Evolutionary conservation across 2,888 invertebrate genomes (phyloP), one percentile per base, ranked within the genome.

Genomic region (Electrophaes corylata): DNA sequence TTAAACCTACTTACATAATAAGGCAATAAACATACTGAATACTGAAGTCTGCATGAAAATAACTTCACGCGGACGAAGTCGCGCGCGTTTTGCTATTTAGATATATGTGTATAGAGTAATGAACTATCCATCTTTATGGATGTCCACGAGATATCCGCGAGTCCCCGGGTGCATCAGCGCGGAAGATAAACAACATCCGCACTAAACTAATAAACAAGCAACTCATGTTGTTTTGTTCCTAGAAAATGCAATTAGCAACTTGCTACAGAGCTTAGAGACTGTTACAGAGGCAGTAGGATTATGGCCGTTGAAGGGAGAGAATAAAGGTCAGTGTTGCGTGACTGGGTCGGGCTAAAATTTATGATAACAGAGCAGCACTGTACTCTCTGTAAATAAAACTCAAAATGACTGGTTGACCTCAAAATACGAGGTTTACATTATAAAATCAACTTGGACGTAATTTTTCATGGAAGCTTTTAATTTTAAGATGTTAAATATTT

Each of bases 201-300:
- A 31, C 49, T 61, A 57, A 65, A 59, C 52, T 57, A 61, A 63
- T 65, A 61, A 63, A 63, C 57, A 45, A 58, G 53, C 40, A 37
- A 52, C 56, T 54, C 58, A 48, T 44, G 64, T 63, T 65, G 61
- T 64, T 66, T 64, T 62, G 60, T 62, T 62, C 60, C 40, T 57
- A 64, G 51, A 60, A 66, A 66, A 66, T 62, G 66, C 64, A 66
- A 66, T 66, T 64, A 66, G 43, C 58, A 62, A 62, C 47, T 58
- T 47, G 56, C 52, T 50, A 39, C 57, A 45, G 46, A 31, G 57
- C 55, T 61, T 48, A n/a, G n/a, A n/a, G n/a, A n/a, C n/a, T n/a
- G n/a, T n/a, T n/a, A n/a, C n/a, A n/a, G n/a, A 44, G 26, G 20
- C 16, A 47, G 56, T 23, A 29, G 54, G 49, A 62, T 60, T 55